Base-by-base conservation (phyloP, 2,888 invertebrate genomes). In the Tetrapedia diversipes region DNA sequence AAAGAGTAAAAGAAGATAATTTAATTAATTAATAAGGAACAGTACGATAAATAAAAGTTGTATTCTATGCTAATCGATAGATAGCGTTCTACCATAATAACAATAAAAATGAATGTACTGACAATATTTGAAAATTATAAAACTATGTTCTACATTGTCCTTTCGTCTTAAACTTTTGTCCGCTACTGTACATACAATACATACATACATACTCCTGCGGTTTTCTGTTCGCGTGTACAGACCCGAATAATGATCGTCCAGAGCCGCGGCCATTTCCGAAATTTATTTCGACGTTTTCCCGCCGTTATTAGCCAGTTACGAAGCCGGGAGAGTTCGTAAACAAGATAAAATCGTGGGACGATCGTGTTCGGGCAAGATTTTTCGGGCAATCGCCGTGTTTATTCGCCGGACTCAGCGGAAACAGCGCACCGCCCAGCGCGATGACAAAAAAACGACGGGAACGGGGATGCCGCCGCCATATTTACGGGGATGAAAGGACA, bases 221-320 rank as follows among this genome's bases (percentile, higher is more conserved):
- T n/a, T n/a, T n/a, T 22, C 41, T 10, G 14, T n/a, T 47, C 60
- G 39, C 57, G 41, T 61, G 51, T 53, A 59, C 24, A 45, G 10
- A n/a, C n/a, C 19, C 53, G 57, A 51, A 63, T 67, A 79, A 79
- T 60, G 76, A 79, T 59, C 39, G 19, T 57, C n/a, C 37, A 49
- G 27, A 24, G 43, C 22, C 41, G 54, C 34, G 39, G 59, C 56
- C 63, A 49, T 79, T 76, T 51, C 39, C 16, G 1, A 65, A 72
- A 79, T 79, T 79, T 76, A 79, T 76, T 56, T 60, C 70, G 59
- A 59, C 76, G 47, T 61, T 70, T 39, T 19, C 14, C 63, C 39
- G 49, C 24, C 63, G 68, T 68, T 76, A 79, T 79, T 76, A 71
- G 71, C 67, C 59, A 68, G 71, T 76, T 71, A 60, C 54, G 67